Base-by-base conservation (phyloP, 2,113 vertebrate genomes). In the Poicephalus meyeri region DNA sequence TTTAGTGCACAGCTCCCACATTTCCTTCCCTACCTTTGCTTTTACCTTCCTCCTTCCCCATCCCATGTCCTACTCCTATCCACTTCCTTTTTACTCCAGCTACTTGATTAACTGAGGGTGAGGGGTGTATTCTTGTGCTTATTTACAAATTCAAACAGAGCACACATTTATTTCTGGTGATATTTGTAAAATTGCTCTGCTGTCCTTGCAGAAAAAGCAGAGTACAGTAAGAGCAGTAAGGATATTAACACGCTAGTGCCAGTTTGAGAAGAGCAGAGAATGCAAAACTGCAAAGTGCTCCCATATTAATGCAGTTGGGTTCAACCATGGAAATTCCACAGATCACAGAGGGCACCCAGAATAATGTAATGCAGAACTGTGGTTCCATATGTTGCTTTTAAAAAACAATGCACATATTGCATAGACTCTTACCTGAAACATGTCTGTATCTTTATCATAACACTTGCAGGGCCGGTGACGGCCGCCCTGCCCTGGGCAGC, bases 391-490 rank as follows among this genome's bases (percentile, higher is more conserved):
- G 19, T 2, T 71, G 50, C 24, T 73, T 82, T 78, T 4, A 21
- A 56, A 82, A 73, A 53, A 37, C 9, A 78, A 49, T 23, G 25
- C 25, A 44, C 14, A 21, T 37, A 46, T 65, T 63, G 61, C 24
- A 33, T 15, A 65, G 14, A 60, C 47, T 18, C 91, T 98, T 98
- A 99, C 99, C 99, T 99, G 99, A 97, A 99, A 99, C 99, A 99
- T 99, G 97, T 99, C 99, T 3, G 98, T 99, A 71, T 99, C 99
- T 97, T 99, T 99, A 47, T 99, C 99, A 29, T 99, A n/a, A n/a
- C n/a, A n/a, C n/a, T n/a, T n/a, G n/a, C n/a, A n/a, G n/a, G n/a
- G n/a, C n/a, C n/a, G n/a, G n/a, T n/a, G n/a, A n/a, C n/a, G n/a
- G n/a, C n/a, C n/a, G n/a, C n/a, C n/a, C n/a, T n/a, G n/a, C n/a